Evolutionary conservation across 2,888 invertebrate species (phyloP).

Genomic region (Drosophila prolongata): DNA sequence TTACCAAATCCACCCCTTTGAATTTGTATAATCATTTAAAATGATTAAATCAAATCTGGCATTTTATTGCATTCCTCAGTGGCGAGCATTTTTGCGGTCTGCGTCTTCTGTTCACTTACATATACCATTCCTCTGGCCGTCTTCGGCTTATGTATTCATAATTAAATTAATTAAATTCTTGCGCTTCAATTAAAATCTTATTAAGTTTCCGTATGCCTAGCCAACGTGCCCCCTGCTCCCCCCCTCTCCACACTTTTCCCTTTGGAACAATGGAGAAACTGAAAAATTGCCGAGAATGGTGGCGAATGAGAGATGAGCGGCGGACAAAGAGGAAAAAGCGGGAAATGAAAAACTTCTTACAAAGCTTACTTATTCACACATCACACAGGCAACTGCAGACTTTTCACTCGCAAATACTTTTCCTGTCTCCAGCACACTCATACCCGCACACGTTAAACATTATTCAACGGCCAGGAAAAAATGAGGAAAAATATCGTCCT

Average conservation of each 20-base stretch:
- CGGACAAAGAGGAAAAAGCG: slow-evolving; percentile 33
- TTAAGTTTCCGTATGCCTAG: slow-evolving; percentile 65
- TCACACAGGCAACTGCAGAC: slow-evolving; percentile 29
- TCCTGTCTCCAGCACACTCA: slow-evolving; percentile 21
- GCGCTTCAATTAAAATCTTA: slow-evolving; percentile 81
- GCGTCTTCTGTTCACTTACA: slow-evolving; percentile 19
- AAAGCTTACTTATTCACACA: slow-evolving; percentile 73
- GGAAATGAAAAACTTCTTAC: slow-evolving; percentile 50
- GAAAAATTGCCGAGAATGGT: slow-evolving; percentile 31
- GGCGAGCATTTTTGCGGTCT: slow-evolving; percentile 8
- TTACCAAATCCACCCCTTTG: background rate
- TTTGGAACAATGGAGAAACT: slow-evolving; percentile 30
- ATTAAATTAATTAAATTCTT: slow-evolving; percentile 82
- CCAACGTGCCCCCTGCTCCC: slow-evolving; percentile 1
- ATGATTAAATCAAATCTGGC: slow-evolving; percentile 32
- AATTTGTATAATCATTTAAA: background rate
- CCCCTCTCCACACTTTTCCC: slow-evolving; percentile 12
- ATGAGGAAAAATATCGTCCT: slow-evolving; percentile 39
- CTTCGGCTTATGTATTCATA: slow-evolving; percentile 53
- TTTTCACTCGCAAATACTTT: slow-evolving; percentile 52
- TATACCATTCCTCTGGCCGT: slow-evolving; percentile 19
- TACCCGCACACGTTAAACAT: slow-evolving; percentile 23
- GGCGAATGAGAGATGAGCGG: slow-evolving; percentile 18
- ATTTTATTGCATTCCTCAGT: slow-evolving; percentile 24
- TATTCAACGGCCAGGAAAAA: slow-evolving; percentile 49